Percentiles rank a stretch among this genome's conserved stretches.
phyloP scores from a whole-genome alignment of 2,797 vertebrate genomes.

The Spheniscus humboldti region DNA sequence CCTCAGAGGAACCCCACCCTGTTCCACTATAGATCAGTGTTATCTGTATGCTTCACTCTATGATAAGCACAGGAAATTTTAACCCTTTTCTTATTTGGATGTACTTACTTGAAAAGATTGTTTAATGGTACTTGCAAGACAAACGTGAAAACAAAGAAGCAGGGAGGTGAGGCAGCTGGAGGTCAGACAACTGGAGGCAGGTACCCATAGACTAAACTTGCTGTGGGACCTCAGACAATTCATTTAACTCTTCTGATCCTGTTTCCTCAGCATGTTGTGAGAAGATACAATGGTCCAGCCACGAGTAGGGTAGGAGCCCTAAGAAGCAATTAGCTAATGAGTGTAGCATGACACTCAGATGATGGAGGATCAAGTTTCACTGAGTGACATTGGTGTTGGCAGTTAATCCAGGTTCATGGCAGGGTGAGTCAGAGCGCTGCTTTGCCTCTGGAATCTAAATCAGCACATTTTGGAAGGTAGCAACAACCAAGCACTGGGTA shows the following conservation, averaged over 20 bases:
- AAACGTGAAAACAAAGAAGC: background rate
- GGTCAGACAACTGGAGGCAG: background rate
- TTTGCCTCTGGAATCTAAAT: background rate
- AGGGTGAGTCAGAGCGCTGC: background rate
- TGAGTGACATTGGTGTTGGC: background rate
- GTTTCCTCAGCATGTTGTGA: background rate
- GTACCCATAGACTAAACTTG: background rate
- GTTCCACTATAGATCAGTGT: background rate
- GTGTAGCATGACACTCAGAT: background rate
- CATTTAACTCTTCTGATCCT: background rate
- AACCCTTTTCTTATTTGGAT: background rate
- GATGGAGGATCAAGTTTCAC: background rate
- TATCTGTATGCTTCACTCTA: background rate
- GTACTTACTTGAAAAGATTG: background rate
- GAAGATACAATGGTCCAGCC: background rate
- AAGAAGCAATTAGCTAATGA: background rate
- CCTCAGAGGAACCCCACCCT: background rate
- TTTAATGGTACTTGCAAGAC: background rate
- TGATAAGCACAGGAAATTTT: background rate
- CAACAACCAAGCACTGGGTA: background rate
- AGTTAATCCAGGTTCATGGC: background rate
- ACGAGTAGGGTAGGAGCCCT: background rate
- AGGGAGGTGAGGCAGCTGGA: background rate
- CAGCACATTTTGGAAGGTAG: background rate
- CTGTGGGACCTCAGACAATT: background rate